Conservation (phyloP, 2,113 vertebrate species). For the Coregonus clupeaformis region DNA sequence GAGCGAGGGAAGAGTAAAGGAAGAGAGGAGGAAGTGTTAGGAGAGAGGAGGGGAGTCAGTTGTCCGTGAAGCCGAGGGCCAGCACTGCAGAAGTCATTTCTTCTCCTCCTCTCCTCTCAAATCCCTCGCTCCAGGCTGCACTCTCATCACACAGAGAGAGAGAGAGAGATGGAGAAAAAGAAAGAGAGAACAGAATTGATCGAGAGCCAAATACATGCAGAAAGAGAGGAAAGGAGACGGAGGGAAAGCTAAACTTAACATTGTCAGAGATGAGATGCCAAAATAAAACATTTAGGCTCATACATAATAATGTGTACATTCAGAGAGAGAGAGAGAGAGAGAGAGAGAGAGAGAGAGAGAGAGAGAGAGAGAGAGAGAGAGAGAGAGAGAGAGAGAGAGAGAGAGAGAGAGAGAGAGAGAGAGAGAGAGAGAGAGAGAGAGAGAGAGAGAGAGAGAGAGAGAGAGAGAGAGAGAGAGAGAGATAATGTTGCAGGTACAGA, state of each 20-base stretch:
- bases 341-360: constrained; percentile 11
- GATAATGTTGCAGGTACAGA: neutral
- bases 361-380: neutral
- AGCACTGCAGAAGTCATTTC: constrained; percentile 19
- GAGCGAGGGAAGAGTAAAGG: neutral
- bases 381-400: constrained; percentile 1
- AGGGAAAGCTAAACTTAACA: no score
- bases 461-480: neutral
- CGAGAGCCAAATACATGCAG: constrained; percentile 3
- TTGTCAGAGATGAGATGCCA: no score
- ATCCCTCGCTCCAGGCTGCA: constrained; percentile 16
- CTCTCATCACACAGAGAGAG: constrained; percentile 21
- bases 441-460: neutral
- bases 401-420: neutral
- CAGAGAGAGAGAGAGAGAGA: neutral
- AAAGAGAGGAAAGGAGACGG: neutral
- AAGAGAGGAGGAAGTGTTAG: neutral
- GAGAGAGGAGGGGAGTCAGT: neutral
- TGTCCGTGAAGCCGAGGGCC: constrained; percentile 16
- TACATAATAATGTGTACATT: no score
- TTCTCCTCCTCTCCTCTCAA: neutral
- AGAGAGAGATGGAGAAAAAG: neutral
- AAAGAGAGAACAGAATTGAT: constrained; percentile 11
- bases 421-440: neutral
- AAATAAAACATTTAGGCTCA: no score